phyloP scores from a whole-genome alignment of 2,797 vertebrate species.

The Caiman crocodilus region DNA sequence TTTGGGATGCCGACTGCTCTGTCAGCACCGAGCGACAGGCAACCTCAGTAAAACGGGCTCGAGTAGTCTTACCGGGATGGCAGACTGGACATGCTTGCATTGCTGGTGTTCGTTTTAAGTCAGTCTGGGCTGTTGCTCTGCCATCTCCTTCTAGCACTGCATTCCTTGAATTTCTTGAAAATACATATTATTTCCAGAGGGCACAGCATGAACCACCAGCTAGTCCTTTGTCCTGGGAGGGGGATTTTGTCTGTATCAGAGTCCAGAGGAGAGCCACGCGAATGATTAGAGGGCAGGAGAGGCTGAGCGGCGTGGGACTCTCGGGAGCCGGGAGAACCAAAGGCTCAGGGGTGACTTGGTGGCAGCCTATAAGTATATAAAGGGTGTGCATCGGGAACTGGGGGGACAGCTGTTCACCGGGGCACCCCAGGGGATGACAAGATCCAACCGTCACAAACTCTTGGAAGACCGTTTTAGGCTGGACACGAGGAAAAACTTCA shows the following conservation, averaged over 20 bases:
- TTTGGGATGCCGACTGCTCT: not conserved
- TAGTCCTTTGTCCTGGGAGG: not conserved
- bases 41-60: not conserved
- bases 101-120: constrained; percentile 17
- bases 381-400: no score
- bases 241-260: not conserved
- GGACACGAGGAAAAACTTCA: no score
- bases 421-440: no score
- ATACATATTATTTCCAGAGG: constrained; percentile 12
- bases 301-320: no score
- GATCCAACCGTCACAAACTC: no score
- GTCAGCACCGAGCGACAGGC: fast-evolving
- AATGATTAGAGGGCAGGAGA: no score
- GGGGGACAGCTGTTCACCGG: no score
- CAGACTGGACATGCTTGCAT: not conserved
- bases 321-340: no score
- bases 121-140: not conserved
- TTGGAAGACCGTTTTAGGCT: no score
- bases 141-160: not conserved
- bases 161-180: not conserved
- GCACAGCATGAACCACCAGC: not conserved
- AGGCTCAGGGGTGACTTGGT: no score
- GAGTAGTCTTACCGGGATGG: not conserved
- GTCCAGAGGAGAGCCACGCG: no score
- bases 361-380: no score